Evolutionary conservation across 2,797 vertebrate species (phyloP).

Genomic region (Manis javanica): DNA sequence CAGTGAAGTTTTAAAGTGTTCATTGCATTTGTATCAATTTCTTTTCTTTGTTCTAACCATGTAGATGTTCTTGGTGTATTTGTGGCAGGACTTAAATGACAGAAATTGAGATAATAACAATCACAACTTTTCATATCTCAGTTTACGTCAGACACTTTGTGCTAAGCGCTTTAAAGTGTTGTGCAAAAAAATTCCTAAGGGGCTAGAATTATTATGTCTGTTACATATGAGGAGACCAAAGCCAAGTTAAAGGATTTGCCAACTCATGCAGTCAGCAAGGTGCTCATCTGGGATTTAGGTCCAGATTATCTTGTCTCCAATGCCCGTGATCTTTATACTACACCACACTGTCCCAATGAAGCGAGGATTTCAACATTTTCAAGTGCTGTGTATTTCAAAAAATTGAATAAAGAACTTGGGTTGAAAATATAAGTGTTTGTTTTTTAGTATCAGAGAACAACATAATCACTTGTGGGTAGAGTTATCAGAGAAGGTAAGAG

Average conservation of each 20-base stretch:
- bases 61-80: slow-evolving; percentile 36
- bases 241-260: neutral
- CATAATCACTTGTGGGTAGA: neutral
- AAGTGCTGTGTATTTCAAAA: neutral
- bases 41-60: slow-evolving; percentile 55
- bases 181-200: neutral
- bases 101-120: neutral
- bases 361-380: neutral
- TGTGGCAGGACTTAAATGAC: neutral
- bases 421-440: neutral
- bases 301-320: neutral
- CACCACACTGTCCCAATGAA: neutral
- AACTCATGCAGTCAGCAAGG: neutral
- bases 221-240: neutral
- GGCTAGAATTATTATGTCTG: neutral
- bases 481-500: neutral
- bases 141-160: neutral
- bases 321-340: neutral
- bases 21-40: slow-evolving; percentile 71
- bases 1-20: slow-evolving; percentile 73
- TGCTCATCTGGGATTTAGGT: neutral
- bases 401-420: neutral
- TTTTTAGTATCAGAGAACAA: neutral
- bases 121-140: neutral
- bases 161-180: neutral